Percentiles rank a stretch among this genome's conserved stretches.
These are phyloP conservation scores for Nothura maculosa DNA, from an alignment of 2,797 vertebrate genomes.

Conservation along the genomic window DNA sequence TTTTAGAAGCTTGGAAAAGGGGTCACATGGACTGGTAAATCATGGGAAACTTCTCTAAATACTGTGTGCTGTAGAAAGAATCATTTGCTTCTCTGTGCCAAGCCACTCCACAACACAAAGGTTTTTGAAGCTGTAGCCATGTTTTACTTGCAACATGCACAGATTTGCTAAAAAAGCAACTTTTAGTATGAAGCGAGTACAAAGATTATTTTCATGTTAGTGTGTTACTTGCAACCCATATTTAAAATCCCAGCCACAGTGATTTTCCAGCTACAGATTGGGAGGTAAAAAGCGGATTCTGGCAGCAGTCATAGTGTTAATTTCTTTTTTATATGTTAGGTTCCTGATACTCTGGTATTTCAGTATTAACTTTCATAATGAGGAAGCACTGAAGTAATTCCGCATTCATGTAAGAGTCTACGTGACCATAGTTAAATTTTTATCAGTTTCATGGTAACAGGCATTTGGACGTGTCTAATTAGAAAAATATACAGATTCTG, in stretches of 20 bases:
- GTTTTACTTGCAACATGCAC: neutral
- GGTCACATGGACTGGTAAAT: constrained; percentile 4
- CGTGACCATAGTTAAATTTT: neutral
- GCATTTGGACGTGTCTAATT: neutral
- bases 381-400: constrained; percentile 4
- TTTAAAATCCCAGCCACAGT: neutral
- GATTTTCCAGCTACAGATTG: neutral
- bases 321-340: neutral
- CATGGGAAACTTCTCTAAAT: constrained; percentile 43
- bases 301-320: neutral
- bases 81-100: neutral
- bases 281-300: neutral
- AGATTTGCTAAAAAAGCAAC: neutral
- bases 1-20: neutral
- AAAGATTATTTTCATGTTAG: neutral
- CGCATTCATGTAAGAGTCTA: neutral
- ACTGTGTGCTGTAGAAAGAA: constrained; percentile 18
- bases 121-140: neutral
- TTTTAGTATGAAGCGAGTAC: neutral
- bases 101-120: neutral
- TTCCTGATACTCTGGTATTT: neutral
- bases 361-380: neutral
- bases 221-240: neutral
- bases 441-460: neutral
- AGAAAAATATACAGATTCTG: neutral